These are phyloP conservation scores for Chrysoperla carnea DNA, from an alignment of 1,140 invertebrate genomes.

Conservation along the genomic window DNA sequence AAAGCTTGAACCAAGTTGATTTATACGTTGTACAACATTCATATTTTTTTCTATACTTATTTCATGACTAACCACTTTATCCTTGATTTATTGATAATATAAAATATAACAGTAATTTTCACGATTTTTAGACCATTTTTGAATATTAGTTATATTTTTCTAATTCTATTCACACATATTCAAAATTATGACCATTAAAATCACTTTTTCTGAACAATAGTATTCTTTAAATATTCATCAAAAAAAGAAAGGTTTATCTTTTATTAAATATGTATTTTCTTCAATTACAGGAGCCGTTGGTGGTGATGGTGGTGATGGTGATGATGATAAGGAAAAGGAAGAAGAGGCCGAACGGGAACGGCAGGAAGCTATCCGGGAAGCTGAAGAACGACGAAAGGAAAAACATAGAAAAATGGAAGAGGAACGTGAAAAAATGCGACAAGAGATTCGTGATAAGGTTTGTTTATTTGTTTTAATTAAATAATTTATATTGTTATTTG, in stretches of 20 bases:
- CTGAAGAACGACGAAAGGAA: slow-evolving; percentile 86
- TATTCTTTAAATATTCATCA: not conserved
- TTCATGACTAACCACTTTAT: too few species aligned
- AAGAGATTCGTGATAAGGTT: slow-evolving; percentile 96
- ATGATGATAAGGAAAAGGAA: slow-evolving; percentile 84
- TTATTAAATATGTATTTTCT: slow-evolving; percentile 10
- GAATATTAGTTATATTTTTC: too few species aligned
- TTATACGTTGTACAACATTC: too few species aligned
- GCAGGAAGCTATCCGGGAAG: slow-evolving; percentile 81
- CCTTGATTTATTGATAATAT: too few species aligned
- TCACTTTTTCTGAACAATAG: not conserved
- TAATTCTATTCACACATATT: too few species aligned
- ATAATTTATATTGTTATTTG: too few species aligned
- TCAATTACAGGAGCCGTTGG: slow-evolving; percentile 62
- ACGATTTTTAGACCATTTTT: too few species aligned
- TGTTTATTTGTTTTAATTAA: slow-evolving; percentile 8
- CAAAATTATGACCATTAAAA: too few species aligned
- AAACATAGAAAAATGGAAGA: slow-evolving; percentile 98
- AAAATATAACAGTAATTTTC: too few species aligned
- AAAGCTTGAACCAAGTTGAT: too few species aligned
- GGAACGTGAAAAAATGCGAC: slow-evolving; percentile 93
- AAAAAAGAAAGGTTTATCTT: slow-evolving; percentile 3
- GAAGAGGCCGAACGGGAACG: slow-evolving; percentile 89
- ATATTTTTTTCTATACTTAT: too few species aligned
- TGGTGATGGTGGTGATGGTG: slow-evolving; percentile 64